A percentile compares a stretch with the other conserved stretches of the same genome.
Evolutionary conservation across 1,140 invertebrate genomes (phyloP).

Genomic region (Rhopalosiphum maidis): DNA sequence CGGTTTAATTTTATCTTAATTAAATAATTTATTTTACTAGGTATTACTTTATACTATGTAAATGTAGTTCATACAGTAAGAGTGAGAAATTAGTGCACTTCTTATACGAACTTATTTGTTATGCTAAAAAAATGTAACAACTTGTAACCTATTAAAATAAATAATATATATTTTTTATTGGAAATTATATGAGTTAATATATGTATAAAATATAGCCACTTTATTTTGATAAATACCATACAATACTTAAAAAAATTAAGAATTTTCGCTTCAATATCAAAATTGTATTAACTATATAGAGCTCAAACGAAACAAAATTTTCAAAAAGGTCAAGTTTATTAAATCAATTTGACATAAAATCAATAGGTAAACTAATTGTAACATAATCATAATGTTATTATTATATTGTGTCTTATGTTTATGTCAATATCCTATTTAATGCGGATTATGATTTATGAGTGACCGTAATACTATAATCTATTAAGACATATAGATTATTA

Average conservation of each 20-base stretch:
- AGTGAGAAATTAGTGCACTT: not conserved
- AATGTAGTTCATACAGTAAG: not conserved
- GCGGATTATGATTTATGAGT: not conserved
- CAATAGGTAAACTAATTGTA: not conserved
- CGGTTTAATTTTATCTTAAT: not conserved
- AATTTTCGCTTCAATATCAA: not conserved
- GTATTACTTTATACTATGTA: not conserved
- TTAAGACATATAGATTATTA: not conserved
- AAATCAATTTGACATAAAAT: not conserved
- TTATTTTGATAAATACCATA: not conserved
- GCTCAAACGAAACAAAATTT: not conserved
- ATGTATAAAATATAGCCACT: not conserved
- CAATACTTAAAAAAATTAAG: not conserved
- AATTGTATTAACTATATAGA: not conserved
- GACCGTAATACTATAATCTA: not conserved
- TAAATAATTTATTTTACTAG: not conserved
- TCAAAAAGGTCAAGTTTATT: not conserved
- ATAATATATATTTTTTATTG: not conserved
- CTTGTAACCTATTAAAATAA: not conserved
- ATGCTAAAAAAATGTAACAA: not conserved
- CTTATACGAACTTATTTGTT: not conserved
- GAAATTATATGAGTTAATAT: not conserved
- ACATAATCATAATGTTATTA: not conserved
- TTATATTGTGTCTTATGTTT: not conserved
- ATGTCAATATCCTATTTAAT: not conserved